Conservation (phyloP, 2,888 invertebrate species). For the Synanthedon vespiformis region DNA sequence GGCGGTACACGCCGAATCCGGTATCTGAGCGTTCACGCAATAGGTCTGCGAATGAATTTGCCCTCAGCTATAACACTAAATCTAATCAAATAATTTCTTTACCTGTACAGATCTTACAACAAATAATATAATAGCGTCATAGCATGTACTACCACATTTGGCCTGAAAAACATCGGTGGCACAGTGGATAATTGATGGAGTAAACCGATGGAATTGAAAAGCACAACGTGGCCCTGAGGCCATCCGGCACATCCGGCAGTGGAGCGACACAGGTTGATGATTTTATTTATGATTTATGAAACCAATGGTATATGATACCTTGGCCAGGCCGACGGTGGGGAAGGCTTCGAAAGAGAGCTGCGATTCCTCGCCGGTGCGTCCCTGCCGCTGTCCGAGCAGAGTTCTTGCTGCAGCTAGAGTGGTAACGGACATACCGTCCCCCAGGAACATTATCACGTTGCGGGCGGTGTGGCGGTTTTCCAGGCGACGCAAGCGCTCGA, state of each 20-base stretch:
- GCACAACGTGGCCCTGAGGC: too few relatives aligned
- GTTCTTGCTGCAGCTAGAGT: slow-evolving; percentile 74
- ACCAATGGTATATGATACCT: slow-evolving; percentile 10
- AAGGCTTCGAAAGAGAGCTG: slow-evolving; percentile 72
- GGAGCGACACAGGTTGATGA: too few relatives aligned
- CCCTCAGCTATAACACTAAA: too few relatives aligned
- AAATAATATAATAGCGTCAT: too few relatives aligned
- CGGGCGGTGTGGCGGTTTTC: slow-evolving; percentile 45
- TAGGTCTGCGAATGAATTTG: slow-evolving; percentile 42
- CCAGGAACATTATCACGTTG: slow-evolving; percentile 76
- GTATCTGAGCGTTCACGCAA: slow-evolving; percentile 71
- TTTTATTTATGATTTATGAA: neutral
- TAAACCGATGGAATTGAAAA: too few relatives aligned
- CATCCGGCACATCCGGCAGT: too few relatives aligned
- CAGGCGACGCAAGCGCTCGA: slow-evolving; percentile 25
- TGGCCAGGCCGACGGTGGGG: slow-evolving; percentile 60
- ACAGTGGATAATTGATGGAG: too few relatives aligned
- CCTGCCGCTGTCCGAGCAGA: slow-evolving; percentile 67
- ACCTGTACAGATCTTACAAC: too few relatives aligned
- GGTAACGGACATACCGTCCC: slow-evolving; percentile 80
- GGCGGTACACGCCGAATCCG: slow-evolving; percentile 78
- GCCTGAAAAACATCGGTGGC: too few relatives aligned
- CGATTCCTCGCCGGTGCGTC: slow-evolving; percentile 67
- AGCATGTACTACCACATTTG: too few relatives aligned
- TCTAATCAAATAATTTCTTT: too few relatives aligned